Evolutionary conservation across 2,888 invertebrate genomes (phyloP).

Genomic region (Osedax frankpressi): DNA sequence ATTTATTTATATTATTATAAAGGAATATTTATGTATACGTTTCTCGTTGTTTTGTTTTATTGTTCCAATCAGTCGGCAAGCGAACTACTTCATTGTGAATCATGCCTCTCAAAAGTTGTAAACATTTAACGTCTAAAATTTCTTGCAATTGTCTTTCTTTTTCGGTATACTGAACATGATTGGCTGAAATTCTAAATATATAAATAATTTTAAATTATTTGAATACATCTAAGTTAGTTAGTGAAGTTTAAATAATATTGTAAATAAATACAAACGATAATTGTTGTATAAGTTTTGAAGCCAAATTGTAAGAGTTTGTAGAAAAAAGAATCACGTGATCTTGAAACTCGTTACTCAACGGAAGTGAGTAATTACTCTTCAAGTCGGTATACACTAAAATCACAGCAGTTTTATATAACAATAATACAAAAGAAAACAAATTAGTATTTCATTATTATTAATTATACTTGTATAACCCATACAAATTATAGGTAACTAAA

Average conservation of each 20-base stretch:
- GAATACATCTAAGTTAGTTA: background rate
- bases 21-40: background rate
- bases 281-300: constrained; percentile 38
- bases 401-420: too few relatives aligned
- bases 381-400: constrained; percentile 41
- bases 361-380: constrained; percentile 40
- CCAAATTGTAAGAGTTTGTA: constrained; percentile 29
- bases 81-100: constrained; percentile 42
- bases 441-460: too few relatives aligned
- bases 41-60: background rate
- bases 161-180: constrained; percentile 33
- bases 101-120: constrained; percentile 40
- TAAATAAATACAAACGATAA: constrained; percentile 30
- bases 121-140: constrained; percentile 41
- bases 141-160: constrained; percentile 37
- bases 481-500: too few relatives aligned
- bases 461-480: too few relatives aligned
- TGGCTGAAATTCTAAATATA: constrained; percentile 34
- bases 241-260: too few relatives aligned
- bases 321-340: constrained; percentile 35
- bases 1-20: background rate
- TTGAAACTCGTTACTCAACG: constrained; percentile 41
- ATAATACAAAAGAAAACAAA: too few relatives aligned
- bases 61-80: constrained; percentile 39
- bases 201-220: background rate